Evolutionary conservation across 1,140 invertebrate genomes (phyloP), one percentile per base, ranked within the genome.

Genomic region (Drosophila nikananu): DNA sequence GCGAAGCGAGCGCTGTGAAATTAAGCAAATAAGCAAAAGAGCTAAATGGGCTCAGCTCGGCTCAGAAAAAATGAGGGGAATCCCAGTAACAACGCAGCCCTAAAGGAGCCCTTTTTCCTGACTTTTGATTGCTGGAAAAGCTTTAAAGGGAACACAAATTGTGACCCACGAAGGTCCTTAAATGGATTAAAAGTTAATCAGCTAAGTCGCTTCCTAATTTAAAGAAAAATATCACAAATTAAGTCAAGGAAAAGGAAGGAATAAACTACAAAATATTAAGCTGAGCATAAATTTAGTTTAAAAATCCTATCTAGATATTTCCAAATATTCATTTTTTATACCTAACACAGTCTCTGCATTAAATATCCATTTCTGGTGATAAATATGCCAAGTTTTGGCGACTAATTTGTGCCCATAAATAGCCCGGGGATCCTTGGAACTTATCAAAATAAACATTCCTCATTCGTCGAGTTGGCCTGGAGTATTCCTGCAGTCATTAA

Each of bases 1-100:
- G 57, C 63, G 63, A 82, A 41, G 49, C 62, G 19, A 64, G 75
- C 64, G 44, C 81, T 84, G 83, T 89, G 80, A 87, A 87, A 87
- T 87, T 89, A 87, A 83, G 83, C 81, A 87, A 87, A 87, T 87
- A 87, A 89, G 84, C 77, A 74, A 65, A 63, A 51, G 27, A 52
- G 54, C 44, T 51, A 72, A 66, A 66, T 66, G 57, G 63, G 55
- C 21, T 46, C 63, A 46, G 27, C 35, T 30, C 19, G 19, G 37
- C 23, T n/a, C 41, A 42, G 0, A 42, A 23, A 49, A n/a, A 27
- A 46, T 46, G 10, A 52, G 19, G 17, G 42, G 19, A 64, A 51
- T 30, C 35, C 54, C n/a, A 48, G 44, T 64, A 68, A 79, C 79
- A 82, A 86, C 75, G 61, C 76, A 64, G 55, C 52, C 46, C 37